Evolutionary conservation across 2,888 invertebrate genomes (phyloP), one percentile per base, ranked within the genome.

Genomic region (Alloplasta piceator): DNA sequence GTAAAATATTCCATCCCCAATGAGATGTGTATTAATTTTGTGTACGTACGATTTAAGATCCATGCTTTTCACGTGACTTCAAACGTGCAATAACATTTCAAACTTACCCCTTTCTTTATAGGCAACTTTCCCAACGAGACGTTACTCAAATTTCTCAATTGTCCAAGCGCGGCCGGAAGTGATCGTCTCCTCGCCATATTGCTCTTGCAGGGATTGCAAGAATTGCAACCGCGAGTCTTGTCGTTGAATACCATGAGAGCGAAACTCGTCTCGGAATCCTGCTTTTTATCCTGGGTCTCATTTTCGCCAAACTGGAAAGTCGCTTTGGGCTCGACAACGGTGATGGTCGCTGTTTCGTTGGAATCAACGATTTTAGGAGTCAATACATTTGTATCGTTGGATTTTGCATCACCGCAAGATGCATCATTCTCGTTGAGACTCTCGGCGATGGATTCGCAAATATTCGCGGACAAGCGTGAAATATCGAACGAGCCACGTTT

Each of bases 121-220:
- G 87, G 87, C 74, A 87, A 82, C 76, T 86, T 90, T 39, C 86
- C 87, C 6, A 88, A 70, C 2, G 85, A 74, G 4, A 83, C 82
- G 66, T 79, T 84, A 72, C 82, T 85, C 41, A 66, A 7, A 66
- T 78, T 78, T 58, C 78, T 86, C 61, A 86, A 82, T 56, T 86
- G 86, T 14, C 84, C 84, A 46, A 90, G 81, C 10, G 85, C 85
- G 5, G 87, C 86, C 0, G 90, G 90, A 6, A 90, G 80, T 10
- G 90, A 90, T 79, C 87, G 86, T 79, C 90, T 83, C 46, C 90
- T 88, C 4, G 86, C 77, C 5, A 87, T 74, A 67, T 68, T 77
- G 14, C 55, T 86, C 55, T 80, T 83, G 7, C 73, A 43, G 36
- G 83, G 74, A 48, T 78, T 79, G 70, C 88, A 89, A 6, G 85